phyloP scores from a whole-genome alignment of 2,113 vertebrate species.

The Macaca fascicularis region DNA sequence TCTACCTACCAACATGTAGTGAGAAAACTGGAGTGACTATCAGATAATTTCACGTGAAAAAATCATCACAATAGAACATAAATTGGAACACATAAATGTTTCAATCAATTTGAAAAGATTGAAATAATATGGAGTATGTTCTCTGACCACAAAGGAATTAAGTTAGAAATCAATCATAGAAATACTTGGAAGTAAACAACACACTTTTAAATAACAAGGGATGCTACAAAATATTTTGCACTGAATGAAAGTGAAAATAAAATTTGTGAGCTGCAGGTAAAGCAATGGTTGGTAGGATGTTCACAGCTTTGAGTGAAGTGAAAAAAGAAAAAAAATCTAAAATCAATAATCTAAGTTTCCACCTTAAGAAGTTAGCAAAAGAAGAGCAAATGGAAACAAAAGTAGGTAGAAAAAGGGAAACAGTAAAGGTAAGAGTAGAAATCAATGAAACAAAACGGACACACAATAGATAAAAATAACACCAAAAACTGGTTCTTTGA shows the following conservation, averaged over 20 bases:
- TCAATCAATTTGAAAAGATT: neutral
- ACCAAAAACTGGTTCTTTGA: neutral
- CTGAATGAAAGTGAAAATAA: constrained; percentile 18
- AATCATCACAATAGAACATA: neutral
- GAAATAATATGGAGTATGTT: neutral
- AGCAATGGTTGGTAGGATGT: neutral
- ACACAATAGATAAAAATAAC: neutral
- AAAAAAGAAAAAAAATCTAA: constrained; percentile 4
- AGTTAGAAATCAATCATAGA: constrained; percentile 11
- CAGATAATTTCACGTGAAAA: neutral
- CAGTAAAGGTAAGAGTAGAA: neutral
- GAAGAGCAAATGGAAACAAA: neutral
- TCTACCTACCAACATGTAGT: neutral
- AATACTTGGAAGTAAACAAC: constrained; percentile 10
- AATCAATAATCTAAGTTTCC: neutral
- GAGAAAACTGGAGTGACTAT: neutral
- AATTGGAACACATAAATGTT: neutral
- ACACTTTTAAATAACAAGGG: neutral
- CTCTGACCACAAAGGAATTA: neutral
- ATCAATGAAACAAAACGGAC: neutral
- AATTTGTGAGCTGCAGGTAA: neutral
- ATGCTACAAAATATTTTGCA: constrained; percentile 30
- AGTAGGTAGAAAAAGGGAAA: neutral
- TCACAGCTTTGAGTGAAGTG: neutral
- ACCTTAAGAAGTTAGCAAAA: neutral